A percentile compares a stretch with the other conserved stretches of the same genome.
Evolutionary conservation across 2,888 invertebrate species (phyloP).

Genomic region (Scaptomyza flava): DNA sequence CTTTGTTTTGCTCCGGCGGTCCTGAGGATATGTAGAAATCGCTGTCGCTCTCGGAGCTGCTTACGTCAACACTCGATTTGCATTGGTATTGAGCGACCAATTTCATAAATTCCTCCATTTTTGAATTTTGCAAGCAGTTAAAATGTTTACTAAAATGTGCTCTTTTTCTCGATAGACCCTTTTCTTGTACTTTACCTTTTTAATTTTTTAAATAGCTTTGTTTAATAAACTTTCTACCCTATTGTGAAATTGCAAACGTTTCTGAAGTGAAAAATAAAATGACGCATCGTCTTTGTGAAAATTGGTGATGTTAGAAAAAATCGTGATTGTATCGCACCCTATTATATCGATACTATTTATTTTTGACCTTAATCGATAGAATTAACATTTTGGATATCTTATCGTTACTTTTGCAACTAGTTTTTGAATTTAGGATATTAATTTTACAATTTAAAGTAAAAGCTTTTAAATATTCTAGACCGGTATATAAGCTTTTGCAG

Average conservation of each 20-base stretch:
- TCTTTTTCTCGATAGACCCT: conserved; percentile 53
- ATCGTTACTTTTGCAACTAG: conserved; percentile 1
- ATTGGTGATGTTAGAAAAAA: conserved; percentile 3
- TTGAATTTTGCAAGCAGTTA: conserved; percentile 65
- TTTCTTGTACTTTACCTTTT: conserved; percentile 73
- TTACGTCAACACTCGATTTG: conserved; percentile 48
- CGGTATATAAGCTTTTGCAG: too few relatives aligned
- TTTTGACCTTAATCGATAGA: background rate
- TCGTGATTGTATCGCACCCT: background rate
- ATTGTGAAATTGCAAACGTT: conserved; percentile 58
- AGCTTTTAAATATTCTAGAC: too few relatives aligned
- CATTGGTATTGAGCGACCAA: conserved; percentile 58
- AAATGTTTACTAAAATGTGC: conserved; percentile 70
- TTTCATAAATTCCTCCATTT: conserved; percentile 63
- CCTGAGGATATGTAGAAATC: conserved; percentile 41
- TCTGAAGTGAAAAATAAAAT: conserved; percentile 30
- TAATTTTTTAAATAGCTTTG: conserved; percentile 6
- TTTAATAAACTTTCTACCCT: conserved; percentile 8
- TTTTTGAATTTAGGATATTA: background rate
- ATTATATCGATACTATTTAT: background rate
- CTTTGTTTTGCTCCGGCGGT: conserved; percentile 2
- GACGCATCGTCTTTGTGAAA: conserved; percentile 39
- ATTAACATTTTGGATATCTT: background rate
- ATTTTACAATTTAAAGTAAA: background rate
- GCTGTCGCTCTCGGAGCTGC: conserved; percentile 49